Conservation (phyloP, 2,888 invertebrate genomes). For the Rhyacophila evoluta region DNA sequence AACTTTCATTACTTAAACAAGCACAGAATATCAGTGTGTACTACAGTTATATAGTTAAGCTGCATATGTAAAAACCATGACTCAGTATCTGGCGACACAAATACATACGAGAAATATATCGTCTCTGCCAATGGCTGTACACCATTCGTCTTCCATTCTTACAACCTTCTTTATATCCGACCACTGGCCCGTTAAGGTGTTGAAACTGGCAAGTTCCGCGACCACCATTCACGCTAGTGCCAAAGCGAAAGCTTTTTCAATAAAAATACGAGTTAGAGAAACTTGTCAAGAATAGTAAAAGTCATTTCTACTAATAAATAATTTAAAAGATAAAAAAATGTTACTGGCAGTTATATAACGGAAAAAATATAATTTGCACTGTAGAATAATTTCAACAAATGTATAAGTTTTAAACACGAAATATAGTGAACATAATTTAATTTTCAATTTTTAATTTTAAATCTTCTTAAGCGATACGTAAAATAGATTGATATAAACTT, state of each 20-base stretch:
- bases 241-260: conserved; percentile 19
- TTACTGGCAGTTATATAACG: no score
- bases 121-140: not conserved
- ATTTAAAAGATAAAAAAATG: no score
- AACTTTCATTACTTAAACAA: no score
- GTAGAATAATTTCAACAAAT: no score
- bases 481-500: no score
- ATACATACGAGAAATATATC: conserved; percentile 25
- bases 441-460: no score
- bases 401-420: no score
- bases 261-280: not conserved
- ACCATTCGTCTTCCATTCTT: conserved; percentile 38
- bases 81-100: not conserved
- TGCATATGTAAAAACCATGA: not conserved
- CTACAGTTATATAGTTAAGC: no score
- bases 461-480: no score
- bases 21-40: no score
- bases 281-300: not conserved
- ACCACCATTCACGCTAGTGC: not conserved
- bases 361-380: no score
- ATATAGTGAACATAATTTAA: no score
- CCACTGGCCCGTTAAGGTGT: conserved; percentile 40
- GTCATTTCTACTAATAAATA: not conserved
- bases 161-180: conserved; percentile 34
- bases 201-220: conserved; percentile 3